Evolutionary conservation across 2,797 vertebrate species (phyloP).

Genomic region (Ceyx erithaca): DNA sequence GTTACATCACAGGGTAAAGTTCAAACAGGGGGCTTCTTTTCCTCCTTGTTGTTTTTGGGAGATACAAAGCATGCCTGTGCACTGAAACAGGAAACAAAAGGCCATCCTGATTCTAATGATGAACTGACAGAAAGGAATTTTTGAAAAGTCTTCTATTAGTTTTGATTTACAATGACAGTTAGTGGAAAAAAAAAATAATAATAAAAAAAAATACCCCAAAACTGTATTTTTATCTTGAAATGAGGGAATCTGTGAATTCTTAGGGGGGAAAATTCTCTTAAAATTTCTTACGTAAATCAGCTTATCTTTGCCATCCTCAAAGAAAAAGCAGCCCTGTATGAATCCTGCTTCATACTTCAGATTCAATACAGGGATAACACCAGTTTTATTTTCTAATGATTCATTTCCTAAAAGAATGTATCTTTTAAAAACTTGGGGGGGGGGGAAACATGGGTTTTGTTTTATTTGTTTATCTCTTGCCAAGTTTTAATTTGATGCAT

Average conservation of each 20-base stretch:
- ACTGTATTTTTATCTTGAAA: neutral
- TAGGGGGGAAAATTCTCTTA: neutral
- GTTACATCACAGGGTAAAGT: slow-evolving; percentile 3
- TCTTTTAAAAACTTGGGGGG: slow-evolving; percentile 10
- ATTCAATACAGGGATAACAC: neutral
- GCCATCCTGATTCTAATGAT: neutral
- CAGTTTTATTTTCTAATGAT: slow-evolving; percentile 20
- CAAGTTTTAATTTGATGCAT: slow-evolving; percentile 21
- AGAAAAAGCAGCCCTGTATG: neutral
- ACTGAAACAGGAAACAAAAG: neutral
- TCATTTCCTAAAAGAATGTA: slow-evolving; percentile 23
- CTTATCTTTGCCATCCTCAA: neutral
- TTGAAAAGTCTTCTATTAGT: neutral
- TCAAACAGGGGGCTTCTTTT: neutral
- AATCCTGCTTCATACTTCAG: neutral
- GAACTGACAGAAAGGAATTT: neutral
- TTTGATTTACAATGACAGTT: neutral
- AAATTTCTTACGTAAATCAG: slow-evolving; percentile 30
- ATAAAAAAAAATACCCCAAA: neutral
- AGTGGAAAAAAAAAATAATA: neutral
- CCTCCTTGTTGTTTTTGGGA: neutral
- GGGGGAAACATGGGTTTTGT: fast-evolving
- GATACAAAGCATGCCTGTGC: neutral
- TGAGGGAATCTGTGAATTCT: neutral
- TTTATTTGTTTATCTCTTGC: neutral